These are phyloP conservation scores for Hippocampus mohnikei DNA, from an alignment of 2,113 vertebrate species.

Conservation along the genomic window DNA sequence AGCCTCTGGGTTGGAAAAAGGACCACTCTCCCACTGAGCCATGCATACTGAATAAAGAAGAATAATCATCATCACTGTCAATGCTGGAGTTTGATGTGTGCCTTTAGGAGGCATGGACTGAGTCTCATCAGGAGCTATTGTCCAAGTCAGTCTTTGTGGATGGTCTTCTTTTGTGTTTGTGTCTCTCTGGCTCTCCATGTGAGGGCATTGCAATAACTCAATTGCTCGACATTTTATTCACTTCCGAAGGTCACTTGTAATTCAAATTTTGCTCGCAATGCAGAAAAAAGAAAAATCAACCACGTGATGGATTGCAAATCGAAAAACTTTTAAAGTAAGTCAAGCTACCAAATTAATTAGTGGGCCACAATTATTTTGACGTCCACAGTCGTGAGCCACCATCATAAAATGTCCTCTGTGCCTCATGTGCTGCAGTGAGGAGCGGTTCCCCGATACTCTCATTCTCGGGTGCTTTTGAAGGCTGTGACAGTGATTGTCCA, in stretches of 20 bases:
- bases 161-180: background rate
- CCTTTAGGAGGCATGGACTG: background rate
- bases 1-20: no score
- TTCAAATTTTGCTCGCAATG: no score
- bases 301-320: background rate
- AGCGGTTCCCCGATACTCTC: background rate
- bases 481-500: background rate
- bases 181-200: no score
- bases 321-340: background rate
- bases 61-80: no score
- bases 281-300: no score
- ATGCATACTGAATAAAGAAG: no score
- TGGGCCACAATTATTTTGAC: constrained; percentile 23
- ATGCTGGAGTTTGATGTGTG: background rate
- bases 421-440: background rate
- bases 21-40: no score
- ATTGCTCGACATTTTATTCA: no score
- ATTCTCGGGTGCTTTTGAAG: background rate
- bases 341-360: background rate
- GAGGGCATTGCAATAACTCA: no score
- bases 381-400: constrained; percentile 18
- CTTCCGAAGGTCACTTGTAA: no score
- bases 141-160: background rate
- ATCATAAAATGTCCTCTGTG: constrained; percentile 2
- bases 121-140: background rate